Percentiles rank a stretch among this genome's conserved stretches.
Evolutionary conservation across 2,888 invertebrate species (phyloP).

Genomic region (Rotaria magnacalcarata): DNA sequence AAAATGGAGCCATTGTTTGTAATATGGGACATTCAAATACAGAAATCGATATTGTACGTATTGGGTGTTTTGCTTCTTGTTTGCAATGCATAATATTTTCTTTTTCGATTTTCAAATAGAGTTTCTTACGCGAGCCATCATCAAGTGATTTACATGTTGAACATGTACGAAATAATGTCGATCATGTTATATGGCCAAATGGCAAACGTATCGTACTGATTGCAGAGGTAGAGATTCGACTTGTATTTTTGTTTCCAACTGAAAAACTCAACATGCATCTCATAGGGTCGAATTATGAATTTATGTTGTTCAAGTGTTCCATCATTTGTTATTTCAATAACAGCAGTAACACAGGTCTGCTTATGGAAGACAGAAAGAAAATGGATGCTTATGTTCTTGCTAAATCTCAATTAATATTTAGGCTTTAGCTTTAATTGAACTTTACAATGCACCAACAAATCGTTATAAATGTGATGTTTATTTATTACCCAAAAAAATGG

Average conservation of each 20-base stretch:
- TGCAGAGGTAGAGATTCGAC: constrained; percentile 68
- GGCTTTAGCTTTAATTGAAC: constrained; percentile 88
- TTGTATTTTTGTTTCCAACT: not conserved
- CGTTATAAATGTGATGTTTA: constrained; percentile 95
- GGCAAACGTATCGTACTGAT: constrained; percentile 85
- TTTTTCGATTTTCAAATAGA: not conserved
- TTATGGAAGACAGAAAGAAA: not conserved
- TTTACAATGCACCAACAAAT: constrained; percentile 88
- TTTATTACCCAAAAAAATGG: constrained; percentile 92
- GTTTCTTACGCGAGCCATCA: not conserved
- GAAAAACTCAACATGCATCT: not conserved
- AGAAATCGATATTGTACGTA: constrained; percentile 78
- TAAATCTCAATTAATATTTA: constrained; percentile 49
- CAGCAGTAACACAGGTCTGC: constrained; percentile 80
- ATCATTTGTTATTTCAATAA: constrained; percentile 94
- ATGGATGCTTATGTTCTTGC: not conserved
- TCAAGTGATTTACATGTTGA: constrained; percentile 84
- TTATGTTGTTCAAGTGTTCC: constrained; percentile 89
- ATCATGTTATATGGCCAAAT: constrained; percentile 96
- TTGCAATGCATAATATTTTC: not conserved
- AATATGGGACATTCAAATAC: constrained; percentile 97
- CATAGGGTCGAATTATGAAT: constrained; percentile 76
- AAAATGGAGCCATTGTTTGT: constrained; percentile 86
- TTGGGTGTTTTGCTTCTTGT: not conserved
- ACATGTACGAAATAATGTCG: constrained; percentile 90